Conservation (phyloP, 1,140 invertebrate genomes). For the Potamilus streckersoni region DNA sequence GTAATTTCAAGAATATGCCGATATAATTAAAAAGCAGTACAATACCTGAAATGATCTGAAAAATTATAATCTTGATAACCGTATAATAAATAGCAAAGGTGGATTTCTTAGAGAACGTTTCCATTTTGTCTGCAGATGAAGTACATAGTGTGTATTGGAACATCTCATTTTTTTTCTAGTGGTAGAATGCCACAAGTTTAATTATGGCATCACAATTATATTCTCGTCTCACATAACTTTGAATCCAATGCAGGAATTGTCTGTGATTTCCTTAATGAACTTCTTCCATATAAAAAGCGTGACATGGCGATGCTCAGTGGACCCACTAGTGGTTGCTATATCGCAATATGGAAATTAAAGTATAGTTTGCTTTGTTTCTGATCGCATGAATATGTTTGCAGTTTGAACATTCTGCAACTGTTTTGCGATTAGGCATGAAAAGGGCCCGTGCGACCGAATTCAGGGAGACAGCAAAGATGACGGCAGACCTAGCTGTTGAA, state of each 20-base stretch:
- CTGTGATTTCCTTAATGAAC: not conserved
- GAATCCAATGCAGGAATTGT: not conserved
- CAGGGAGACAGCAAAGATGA: too few relatives aligned
- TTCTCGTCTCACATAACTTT: conserved; percentile 8
- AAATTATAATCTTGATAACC: not conserved
- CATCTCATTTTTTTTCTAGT: not conserved
- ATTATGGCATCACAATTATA: not conserved
- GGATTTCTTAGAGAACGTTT: conserved; percentile 21
- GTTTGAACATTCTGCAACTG: too few relatives aligned
- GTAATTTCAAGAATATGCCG: conserved; percentile 5
- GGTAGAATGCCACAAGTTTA: not conserved
- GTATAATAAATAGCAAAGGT: conserved; percentile 6
- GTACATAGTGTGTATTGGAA: conserved; percentile 10
- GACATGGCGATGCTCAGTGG: not conserved
- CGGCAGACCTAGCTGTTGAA: not conserved
- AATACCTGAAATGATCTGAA: not conserved
- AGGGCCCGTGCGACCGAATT: too few relatives aligned
- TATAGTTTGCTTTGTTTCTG: not conserved
- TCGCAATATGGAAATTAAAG: too few relatives aligned
- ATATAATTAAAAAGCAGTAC: conserved; percentile 4
- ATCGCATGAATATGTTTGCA: not conserved
- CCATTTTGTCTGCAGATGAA: not conserved
- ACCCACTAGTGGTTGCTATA: conserved; percentile 8
- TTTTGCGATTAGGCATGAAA: too few relatives aligned
- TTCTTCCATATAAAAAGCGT: not conserved